phyloP scores from a whole-genome alignment of 2,113 vertebrate genomes.

The Catharus fuscescens region DNA sequence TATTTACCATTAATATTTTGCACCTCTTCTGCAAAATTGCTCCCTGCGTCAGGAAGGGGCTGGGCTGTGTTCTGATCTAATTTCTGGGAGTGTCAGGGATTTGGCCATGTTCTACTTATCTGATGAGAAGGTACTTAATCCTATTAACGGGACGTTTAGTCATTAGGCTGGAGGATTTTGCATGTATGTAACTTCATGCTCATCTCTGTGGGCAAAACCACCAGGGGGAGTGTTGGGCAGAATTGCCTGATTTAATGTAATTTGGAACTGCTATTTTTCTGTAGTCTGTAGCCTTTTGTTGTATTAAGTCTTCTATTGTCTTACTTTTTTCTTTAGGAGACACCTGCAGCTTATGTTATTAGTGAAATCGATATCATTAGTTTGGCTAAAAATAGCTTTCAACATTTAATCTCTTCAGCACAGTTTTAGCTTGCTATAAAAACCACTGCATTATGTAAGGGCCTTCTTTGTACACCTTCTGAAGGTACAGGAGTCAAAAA shows the following conservation, averaged over 20 bases:
- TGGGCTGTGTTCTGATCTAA: slow-evolving; percentile 62
- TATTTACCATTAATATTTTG: slow-evolving; percentile 72
- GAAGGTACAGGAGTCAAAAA: background rate
- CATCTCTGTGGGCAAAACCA: slow-evolving; percentile 37
- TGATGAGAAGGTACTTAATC: slow-evolving; percentile 80
- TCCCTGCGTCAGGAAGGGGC: slow-evolving; percentile 34
- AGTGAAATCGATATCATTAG: background rate
- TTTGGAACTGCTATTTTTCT: background rate
- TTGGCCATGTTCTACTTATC: slow-evolving; percentile 71
- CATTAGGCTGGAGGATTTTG: slow-evolving; percentile 53
- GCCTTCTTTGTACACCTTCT: background rate
- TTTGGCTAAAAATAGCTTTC: slow-evolving; percentile 41
- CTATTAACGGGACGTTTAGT: slow-evolving; percentile 71
- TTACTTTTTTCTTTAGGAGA: background rate
- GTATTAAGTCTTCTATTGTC: background rate
- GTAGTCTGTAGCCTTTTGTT: background rate
- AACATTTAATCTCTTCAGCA: slow-evolving; percentile 21
- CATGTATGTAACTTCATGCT: background rate
- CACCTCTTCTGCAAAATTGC: slow-evolving; percentile 44
- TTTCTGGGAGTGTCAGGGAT: slow-evolving; percentile 61
- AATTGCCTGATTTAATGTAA: background rate
- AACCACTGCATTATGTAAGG: background rate
- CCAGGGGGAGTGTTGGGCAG: slow-evolving; percentile 68
- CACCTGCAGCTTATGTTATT: slow-evolving; percentile 10
- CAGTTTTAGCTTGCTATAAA: slow-evolving; percentile 21